Base-by-base conservation (phyloP, 2,888 invertebrate genomes). In the Oasisia sp. region DNA sequence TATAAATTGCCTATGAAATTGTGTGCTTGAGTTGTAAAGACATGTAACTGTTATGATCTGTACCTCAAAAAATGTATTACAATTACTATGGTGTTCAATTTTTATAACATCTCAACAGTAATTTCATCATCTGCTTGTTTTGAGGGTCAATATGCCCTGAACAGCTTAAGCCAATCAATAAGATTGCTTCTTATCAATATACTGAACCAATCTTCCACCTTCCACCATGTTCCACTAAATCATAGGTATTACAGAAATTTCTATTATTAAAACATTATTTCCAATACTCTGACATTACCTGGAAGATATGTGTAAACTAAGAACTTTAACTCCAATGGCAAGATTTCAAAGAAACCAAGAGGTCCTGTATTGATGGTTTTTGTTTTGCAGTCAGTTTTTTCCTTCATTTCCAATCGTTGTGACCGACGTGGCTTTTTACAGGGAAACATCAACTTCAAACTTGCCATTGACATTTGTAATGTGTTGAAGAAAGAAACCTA, bases 301-400 rank as follows among this genome's bases (percentile, higher is more conserved):
- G 95, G 94, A 32, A 96, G 93, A 94, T 95, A 95, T 93, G 94
- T 94, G 89, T 96, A 94, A 45, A 96, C 93, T n/a, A 94, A 93
- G 92, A 96, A 95, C 93, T 95, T 96, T 92, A 96, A 93, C 93
- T 96, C 96, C 44, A 95, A 90, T 74, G 96, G 96, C 56, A 96
- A 92, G 50, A 95, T 94, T 91, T 95, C 95, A 93, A 96, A 95
- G 93, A 95, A 95, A 89, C 96, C 96, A 32, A 96, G 93, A 32
- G 95, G 95, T 91, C 94, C 94, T 45, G 94, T 91, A 91, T 94
- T 93, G 32, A 95, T 94, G 32, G 94, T 93, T 91, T 94, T 94
- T n/a, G 93, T 94, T 93, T 94, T 94, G 27, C 93, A 93, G 91
- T 95, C 94, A 91, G 93, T 94, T 92, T 94, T 94, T 92, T 95